Base-by-base conservation (phyloP, 2,797 vertebrate genomes). In the Falco biarmicus region DNA sequence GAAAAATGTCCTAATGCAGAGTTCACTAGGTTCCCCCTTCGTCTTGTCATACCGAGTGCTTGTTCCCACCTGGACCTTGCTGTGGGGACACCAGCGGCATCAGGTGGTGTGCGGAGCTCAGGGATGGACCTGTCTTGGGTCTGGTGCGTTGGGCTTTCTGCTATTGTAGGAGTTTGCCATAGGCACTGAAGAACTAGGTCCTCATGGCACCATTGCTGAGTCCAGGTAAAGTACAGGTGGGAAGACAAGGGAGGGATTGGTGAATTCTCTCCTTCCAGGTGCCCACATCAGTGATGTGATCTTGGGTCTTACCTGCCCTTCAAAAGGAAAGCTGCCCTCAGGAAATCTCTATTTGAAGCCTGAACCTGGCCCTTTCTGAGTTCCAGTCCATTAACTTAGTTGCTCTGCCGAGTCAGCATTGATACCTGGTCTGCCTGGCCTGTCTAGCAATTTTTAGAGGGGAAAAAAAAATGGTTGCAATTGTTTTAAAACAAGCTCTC, bases 381-480 rank as follows among this genome's bases (percentile, higher is more conserved):
- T 87, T 92, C 82, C 73, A 77, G 53, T 47, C 71, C 45, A 34
- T 74, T 85, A 59, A 70, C 15, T 41, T 59, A 41, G 26, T 34
- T 68, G 24, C 29, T 89, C 24, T 73, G 37, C 41, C 77, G 89
- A 87, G 71, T 80, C 78, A 75, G 15, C 50, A 19, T 68, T 68
- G 76, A 63, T 37, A 60, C 50, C 41, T 89, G 65, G 10, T 47
- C 48, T 86, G 60, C 34, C 48, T 84, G 83, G 60, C 24, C 53
- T 53, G 6, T 21, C 48, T 79, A 31, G 28, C 74, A 83, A 68
- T 47, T 69, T 53, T 37, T 39, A 25, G n/a, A 61, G 63, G 14
- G 4, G 4, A 39, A 0, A 2, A 4, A 32, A 28, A 45, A 71
- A 31, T 4, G 3, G 11, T 73, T 53, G 14, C 37, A 41, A 25